Percentiles rank a stretch among this genome's conserved stretches.
Evolutionary conservation across 1,140 invertebrate genomes (phyloP).

Genomic region (Prorops nasuta): DNA sequence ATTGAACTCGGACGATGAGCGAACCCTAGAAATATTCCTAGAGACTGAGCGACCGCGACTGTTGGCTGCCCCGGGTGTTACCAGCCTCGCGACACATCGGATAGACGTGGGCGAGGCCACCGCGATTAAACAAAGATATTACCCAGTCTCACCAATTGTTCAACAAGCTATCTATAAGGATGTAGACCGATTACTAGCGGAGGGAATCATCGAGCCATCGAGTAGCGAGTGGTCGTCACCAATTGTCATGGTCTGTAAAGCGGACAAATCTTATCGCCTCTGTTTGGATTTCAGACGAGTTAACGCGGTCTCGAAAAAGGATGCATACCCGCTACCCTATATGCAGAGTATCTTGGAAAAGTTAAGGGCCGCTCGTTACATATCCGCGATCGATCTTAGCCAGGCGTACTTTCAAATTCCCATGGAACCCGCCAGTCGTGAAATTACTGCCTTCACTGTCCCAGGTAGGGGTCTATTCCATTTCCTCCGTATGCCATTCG

Average conservation of each 20-base stretch:
- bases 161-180: too few species aligned
- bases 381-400: conserved; percentile 3
- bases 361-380: conserved; percentile 1
- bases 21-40: too few species aligned
- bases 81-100: too few species aligned
- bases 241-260: not conserved
- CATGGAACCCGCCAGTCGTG: not conserved
- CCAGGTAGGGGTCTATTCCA: not conserved
- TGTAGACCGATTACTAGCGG: not conserved
- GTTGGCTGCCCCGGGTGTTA: too few species aligned
- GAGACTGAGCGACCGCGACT: too few species aligned
- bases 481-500: not conserved
- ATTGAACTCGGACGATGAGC: too few species aligned
- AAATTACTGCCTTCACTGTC: conserved; percentile 3
- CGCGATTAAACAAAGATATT: too few species aligned
- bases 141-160: too few species aligned
- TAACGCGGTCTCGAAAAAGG: not conserved
- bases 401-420: conserved; percentile 9
- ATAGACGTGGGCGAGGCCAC: too few species aligned
- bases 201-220: not conserved
- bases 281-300: not conserved
- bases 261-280: not conserved
- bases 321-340: not conserved
- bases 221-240: not conserved
- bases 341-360: not conserved